These are phyloP conservation scores for Toxonevra muliebris DNA, from an alignment of 2,888 invertebrate species.

Conservation along the genomic window DNA sequence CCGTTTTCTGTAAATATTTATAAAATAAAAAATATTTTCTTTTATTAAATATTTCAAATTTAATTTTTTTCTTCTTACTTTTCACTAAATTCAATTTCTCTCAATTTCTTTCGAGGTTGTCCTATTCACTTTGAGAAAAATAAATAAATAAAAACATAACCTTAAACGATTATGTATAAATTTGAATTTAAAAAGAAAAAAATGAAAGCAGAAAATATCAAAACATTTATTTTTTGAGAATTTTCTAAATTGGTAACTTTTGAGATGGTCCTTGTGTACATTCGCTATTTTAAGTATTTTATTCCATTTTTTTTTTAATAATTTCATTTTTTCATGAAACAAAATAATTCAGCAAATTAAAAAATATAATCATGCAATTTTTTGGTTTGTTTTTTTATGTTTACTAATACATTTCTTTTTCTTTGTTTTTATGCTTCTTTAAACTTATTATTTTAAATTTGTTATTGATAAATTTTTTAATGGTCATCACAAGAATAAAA, in stretches of 20 bases:
- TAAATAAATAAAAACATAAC: constrained; percentile 19
- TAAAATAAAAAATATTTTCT: background rate
- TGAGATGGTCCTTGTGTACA: constrained; percentile 87
- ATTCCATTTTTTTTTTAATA: constrained; percentile 30
- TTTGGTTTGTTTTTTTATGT: background rate
- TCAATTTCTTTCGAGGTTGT: background rate
- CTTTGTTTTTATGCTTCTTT: background rate
- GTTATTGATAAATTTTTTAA: background rate
- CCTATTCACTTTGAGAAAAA: background rate
- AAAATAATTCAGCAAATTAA: constrained; percentile 14
- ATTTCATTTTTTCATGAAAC: constrained; percentile 21
- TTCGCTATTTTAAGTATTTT: constrained; percentile 49
- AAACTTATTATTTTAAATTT: background rate
- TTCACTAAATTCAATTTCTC: background rate
- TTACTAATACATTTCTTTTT: background rate
- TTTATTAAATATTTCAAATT: constrained; percentile 3
- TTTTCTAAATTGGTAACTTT: constrained; percentile 80
- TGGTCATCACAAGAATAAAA: constrained; percentile 1
- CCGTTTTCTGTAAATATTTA: constrained; percentile 18
- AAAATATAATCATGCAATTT: constrained; percentile 21
- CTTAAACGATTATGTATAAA: background rate
- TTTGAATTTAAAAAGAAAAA: background rate
- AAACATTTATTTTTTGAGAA: constrained; percentile 27
- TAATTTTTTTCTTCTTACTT: background rate
- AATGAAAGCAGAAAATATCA: constrained; percentile 24